Percentiles rank a stretch among this genome's conserved stretches.
These are phyloP conservation scores for Herpetotheres cachinnans DNA, from an alignment of 2,113 vertebrate species.

Conservation along the genomic window DNA sequence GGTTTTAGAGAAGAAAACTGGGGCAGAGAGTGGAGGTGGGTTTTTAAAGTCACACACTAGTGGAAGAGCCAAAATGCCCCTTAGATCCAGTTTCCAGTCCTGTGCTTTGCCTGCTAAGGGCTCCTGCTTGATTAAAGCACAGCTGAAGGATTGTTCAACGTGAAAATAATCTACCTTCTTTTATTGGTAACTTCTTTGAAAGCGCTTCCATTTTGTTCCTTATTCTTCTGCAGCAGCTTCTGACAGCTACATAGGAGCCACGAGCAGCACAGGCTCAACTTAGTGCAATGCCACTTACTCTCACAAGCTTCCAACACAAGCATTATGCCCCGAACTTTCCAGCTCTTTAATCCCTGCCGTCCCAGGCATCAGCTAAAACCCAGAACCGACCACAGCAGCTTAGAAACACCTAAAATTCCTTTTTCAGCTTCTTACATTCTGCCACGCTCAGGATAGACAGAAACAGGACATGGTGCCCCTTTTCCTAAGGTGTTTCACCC, in stretches of 20 bases:
- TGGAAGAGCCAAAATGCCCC: neutral
- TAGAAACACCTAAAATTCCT: neutral
- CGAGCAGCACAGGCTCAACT: neutral
- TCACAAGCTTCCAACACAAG: neutral
- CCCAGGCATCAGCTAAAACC: neutral
- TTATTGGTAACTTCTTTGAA: neutral
- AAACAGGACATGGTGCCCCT: neutral
- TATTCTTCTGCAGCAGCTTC: neutral
- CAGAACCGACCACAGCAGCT: neutral
- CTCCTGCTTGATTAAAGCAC: neutral
- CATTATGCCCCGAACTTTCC: neutral
- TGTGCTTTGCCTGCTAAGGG: neutral
- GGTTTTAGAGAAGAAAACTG: neutral
- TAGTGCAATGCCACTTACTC: neutral
- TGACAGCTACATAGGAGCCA: neutral
- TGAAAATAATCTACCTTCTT: neutral
- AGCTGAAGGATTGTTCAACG: neutral
- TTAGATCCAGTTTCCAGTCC: neutral
- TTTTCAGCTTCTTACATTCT: neutral
- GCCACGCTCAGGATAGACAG: neutral
- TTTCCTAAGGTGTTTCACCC: neutral
- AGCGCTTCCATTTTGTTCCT: neutral
- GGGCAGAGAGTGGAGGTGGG: neutral
- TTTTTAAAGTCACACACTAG: neutral
- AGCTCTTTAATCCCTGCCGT: neutral